Conservation (phyloP, 2,113 vertebrate species). For the Phaetusa simplex region DNA sequence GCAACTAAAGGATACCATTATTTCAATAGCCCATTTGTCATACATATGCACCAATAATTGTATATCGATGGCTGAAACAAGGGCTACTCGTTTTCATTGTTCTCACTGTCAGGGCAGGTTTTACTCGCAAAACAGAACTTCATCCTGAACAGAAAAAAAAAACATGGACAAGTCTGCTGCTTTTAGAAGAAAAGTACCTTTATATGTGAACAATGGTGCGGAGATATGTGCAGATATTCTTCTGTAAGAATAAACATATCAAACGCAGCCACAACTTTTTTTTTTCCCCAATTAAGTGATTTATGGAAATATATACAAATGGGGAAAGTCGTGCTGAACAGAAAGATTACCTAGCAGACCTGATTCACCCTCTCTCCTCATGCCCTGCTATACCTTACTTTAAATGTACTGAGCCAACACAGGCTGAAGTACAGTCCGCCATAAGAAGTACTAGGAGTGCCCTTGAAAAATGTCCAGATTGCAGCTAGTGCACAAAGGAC, state of each 20-base stretch:
- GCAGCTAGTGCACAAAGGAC: slow-evolving; percentile 27
- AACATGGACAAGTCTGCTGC: neutral
- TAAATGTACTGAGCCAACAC: neutral
- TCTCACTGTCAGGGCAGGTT: neutral
- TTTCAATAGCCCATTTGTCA: neutral
- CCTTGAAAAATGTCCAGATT: slow-evolving; percentile 53
- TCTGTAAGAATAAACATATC: neutral
- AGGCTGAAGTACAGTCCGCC: slow-evolving; percentile 23
- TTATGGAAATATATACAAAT: neutral
- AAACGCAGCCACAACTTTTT: neutral
- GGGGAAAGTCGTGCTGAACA: neutral
- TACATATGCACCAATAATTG: neutral
- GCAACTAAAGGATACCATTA: neutral
- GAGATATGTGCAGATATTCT: neutral
- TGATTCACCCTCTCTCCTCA: neutral
- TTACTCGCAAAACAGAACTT: slow-evolving; percentile 18
- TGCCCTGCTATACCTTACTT: neutral
- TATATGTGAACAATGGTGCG: neutral
- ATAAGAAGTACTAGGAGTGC: slow-evolving; percentile 8
- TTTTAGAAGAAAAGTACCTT: neutral
- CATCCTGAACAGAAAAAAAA: neutral
- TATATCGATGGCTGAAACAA: neutral
- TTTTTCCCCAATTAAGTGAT: neutral
- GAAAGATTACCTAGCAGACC: neutral
- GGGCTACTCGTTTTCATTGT: neutral